These are phyloP conservation scores for Drosophila murphyi DNA, from an alignment of 1,140 invertebrate species.

Conservation along the genomic window DNA sequence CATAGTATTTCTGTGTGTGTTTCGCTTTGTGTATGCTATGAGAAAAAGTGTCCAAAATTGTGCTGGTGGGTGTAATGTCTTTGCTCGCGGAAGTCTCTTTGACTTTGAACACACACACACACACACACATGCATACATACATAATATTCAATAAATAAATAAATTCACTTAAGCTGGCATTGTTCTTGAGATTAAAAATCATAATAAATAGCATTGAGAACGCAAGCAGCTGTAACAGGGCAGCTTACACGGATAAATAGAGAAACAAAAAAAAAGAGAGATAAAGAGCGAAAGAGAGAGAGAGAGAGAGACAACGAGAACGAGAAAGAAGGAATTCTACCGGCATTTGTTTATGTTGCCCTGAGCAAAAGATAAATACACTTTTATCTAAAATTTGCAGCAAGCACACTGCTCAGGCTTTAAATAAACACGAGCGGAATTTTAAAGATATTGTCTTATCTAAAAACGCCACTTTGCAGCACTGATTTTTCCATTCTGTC, in stretches of 20 bases:
- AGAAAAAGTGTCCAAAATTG: conserved; percentile 32
- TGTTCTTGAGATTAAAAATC: conserved; percentile 4
- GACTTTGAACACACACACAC: conserved; percentile 23
- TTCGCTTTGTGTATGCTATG: conserved; percentile 6
- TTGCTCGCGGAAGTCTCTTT: conserved; percentile 44
- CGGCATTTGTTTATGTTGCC: conserved; percentile 51
- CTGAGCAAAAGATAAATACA: conserved; percentile 26
- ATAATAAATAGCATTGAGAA: conserved; percentile 2
- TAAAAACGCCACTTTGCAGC: background rate
- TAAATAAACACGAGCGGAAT: conserved; percentile 47
- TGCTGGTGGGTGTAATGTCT: conserved; percentile 28
- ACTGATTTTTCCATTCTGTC: background rate
- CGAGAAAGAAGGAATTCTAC: conserved; percentile 18
- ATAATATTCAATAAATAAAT: conserved; percentile 35
- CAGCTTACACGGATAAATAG: background rate
- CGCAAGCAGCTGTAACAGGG: conserved; percentile 6
- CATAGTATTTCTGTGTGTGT: conserved; percentile 20
- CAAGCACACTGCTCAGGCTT: conserved; percentile 24
- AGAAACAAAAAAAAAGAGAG: background rate
- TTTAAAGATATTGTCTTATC: conserved; percentile 18
- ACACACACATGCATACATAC: background rate
- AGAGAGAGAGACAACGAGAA: background rate
- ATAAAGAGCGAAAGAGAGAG: conserved; percentile 2
- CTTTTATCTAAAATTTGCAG: conserved; percentile 32
- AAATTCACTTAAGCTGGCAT: conserved; percentile 19